phyloP scores from a whole-genome alignment of 2,797 vertebrate species.

The Bryconaethiops microstoma region DNA sequence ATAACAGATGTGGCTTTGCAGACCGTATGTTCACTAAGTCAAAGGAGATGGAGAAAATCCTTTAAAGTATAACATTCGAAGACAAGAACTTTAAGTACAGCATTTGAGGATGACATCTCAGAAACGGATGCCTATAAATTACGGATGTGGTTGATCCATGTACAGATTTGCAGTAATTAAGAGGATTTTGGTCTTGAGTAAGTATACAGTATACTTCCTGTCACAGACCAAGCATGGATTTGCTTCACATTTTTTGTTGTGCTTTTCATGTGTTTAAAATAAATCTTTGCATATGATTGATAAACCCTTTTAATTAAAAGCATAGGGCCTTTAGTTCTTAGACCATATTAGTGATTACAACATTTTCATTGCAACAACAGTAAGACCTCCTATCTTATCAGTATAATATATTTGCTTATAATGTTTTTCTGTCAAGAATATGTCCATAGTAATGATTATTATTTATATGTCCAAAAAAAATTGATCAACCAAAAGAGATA shows the following conservation, averaged over 20 bases:
- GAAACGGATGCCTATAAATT: conserved; percentile 50
- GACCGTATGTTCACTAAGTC: conserved; percentile 7
- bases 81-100: conserved; percentile 45
- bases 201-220: conserved; percentile 25
- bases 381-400: too few relatives aligned
- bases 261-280: conserved; percentile 32
- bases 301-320: neutral
- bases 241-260: conserved; percentile 39
- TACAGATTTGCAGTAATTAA: conserved; percentile 29
- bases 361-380: neutral
- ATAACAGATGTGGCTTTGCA: neutral
- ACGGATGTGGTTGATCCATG: conserved; percentile 45
- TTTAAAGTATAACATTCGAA: conserved; percentile 45
- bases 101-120: conserved; percentile 47
- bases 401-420: too few relatives aligned
- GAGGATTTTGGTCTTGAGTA: conserved; percentile 58
- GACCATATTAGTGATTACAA: neutral
- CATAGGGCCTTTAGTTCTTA: neutral
- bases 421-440: too few relatives aligned
- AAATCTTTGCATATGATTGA: neutral
- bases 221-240: conserved; percentile 54
- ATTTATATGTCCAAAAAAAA: neutral
- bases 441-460: too few relatives aligned
- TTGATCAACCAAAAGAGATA: neutral
- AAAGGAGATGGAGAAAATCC: conserved; percentile 35